Percentiles rank a stretch among this genome's conserved stretches.
phyloP scores from a whole-genome alignment of 2,888 invertebrate genomes.

The Drosophila pseudotalamancana region DNA sequence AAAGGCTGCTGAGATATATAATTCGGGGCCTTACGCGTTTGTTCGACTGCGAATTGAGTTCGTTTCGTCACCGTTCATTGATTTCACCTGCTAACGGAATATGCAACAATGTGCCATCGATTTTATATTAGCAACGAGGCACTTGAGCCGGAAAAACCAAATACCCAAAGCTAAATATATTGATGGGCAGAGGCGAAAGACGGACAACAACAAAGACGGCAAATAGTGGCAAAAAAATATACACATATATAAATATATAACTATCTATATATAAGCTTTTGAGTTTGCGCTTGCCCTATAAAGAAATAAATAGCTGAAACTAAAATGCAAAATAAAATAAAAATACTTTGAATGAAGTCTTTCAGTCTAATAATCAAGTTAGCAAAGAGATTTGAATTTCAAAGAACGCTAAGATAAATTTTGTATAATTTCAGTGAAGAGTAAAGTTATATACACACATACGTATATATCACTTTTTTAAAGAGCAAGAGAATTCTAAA shows the following conservation, averaged over 20 bases:
- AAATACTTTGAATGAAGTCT: background rate
- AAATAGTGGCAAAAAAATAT: conserved; percentile 5
- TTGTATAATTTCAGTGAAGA: too few species aligned
- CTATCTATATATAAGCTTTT: background rate
- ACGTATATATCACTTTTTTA: too few species aligned
- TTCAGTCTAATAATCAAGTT: conserved; percentile 12
- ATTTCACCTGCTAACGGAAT: conserved; percentile 33
- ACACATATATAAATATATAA: background rate
- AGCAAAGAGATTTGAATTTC: conserved; percentile 12
- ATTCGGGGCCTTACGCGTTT: background rate
- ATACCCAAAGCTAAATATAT: conserved; percentile 28
- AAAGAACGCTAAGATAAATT: background rate
- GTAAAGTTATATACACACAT: too few species aligned
- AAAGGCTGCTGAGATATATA: background rate
- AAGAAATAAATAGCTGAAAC: conserved; percentile 21
- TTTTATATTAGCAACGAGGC: conserved; percentile 67
- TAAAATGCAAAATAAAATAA: conserved; percentile 24
- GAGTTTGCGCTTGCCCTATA: conserved; percentile 8
- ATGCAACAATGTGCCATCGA: conserved; percentile 73
- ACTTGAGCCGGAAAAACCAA: conserved; percentile 52
- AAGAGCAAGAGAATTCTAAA: too few species aligned
- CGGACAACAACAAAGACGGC: too few species aligned
- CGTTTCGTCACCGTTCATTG: conserved; percentile 33
- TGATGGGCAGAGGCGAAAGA: conserved; percentile 23
- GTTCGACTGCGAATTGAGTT: background rate